These are phyloP conservation scores for Pseudomyrmex flavicornis DNA, from an alignment of 1,140 invertebrate genomes.

Conservation along the genomic window DNA sequence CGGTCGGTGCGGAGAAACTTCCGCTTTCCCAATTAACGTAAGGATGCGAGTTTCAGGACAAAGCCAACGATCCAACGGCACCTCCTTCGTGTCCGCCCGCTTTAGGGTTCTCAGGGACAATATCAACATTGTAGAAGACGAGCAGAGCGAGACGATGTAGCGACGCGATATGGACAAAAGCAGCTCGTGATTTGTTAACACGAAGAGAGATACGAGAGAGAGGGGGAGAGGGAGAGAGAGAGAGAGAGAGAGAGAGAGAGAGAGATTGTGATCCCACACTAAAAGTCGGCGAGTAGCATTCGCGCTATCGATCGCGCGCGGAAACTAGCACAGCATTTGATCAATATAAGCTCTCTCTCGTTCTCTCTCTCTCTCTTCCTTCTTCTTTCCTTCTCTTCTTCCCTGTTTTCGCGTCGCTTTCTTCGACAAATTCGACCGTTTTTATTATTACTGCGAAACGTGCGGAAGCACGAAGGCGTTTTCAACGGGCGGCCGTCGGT, in stretches of 20 bases:
- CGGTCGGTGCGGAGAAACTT: conserved; percentile 58
- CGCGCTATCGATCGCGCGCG: conserved; percentile 66
- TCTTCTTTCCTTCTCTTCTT: too few species aligned
- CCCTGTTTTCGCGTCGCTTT: conserved; percentile 41
- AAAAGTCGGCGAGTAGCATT: conserved; percentile 65
- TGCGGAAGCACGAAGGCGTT: conserved; percentile 23
- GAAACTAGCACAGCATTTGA: conserved; percentile 59
- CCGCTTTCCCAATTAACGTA: conserved; percentile 59
- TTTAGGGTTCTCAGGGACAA: conserved; percentile 35
- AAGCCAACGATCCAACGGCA: conserved; percentile 44
- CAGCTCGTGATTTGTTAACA: conserved; percentile 67
- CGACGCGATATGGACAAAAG: conserved; percentile 46
- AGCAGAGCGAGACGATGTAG: not conserved
- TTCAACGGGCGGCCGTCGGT: conserved; percentile 20
- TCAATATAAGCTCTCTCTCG: conserved; percentile 42
- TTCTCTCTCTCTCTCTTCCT: too few species aligned
- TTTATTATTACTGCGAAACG: conserved; percentile 44
- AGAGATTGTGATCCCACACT: conserved; percentile 45
- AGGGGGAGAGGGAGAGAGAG: not conserved
- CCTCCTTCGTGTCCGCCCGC: not conserved
- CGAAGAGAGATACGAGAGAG: conserved; percentile 55
- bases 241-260: too few species aligned
- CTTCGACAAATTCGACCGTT: conserved; percentile 39
- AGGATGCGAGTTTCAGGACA: conserved; percentile 64
- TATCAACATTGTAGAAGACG: conserved; percentile 60